Evolutionary conservation across 2,113 vertebrate species (phyloP).

Genomic region (Ranitomeya variabilis): DNA sequence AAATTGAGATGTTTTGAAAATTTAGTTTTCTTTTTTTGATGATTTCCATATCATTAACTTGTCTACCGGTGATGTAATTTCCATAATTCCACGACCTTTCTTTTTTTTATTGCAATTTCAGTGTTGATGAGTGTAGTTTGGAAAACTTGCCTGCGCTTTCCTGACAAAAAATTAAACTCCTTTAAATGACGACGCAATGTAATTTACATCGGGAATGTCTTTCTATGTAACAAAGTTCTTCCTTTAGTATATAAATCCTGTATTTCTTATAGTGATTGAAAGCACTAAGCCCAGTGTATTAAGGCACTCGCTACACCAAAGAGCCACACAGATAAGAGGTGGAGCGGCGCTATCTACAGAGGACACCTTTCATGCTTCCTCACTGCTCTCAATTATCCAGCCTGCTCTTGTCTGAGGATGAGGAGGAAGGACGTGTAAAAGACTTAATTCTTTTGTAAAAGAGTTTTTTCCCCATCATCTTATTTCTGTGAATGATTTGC

Average conservation of each 20-base stretch:
- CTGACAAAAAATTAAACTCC: neutral
- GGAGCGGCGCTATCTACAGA: neutral
- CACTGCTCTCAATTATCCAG: conserved; percentile 65
- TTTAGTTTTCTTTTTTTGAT: too few relatives aligned
- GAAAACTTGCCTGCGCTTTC: neutral
- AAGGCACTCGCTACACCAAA: conserved; percentile 8
- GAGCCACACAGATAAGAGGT: conserved; percentile 56
- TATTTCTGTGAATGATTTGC: neutral
- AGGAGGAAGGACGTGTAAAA: neutral
- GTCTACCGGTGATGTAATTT: too few relatives aligned
- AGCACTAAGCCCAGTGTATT: neutral
- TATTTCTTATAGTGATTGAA: neutral
- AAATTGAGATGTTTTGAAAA: too few relatives aligned
- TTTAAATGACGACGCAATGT: neutral
- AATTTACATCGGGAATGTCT: neutral
- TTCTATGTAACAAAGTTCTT: neutral
- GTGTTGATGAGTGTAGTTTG: neutral
- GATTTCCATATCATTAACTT: too few relatives aligned
- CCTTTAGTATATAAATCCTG: neutral
- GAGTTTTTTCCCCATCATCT: conserved; percentile 48
- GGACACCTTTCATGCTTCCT: conserved; percentile 64
- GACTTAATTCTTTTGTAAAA: conserved; percentile 55
- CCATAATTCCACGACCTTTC: too few relatives aligned
- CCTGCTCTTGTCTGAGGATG: conserved; percentile 47
- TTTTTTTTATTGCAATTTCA: too few relatives aligned